Base-by-base conservation (phyloP, 1,140 invertebrate genomes). In the Drosophila kikkawai region DNA sequence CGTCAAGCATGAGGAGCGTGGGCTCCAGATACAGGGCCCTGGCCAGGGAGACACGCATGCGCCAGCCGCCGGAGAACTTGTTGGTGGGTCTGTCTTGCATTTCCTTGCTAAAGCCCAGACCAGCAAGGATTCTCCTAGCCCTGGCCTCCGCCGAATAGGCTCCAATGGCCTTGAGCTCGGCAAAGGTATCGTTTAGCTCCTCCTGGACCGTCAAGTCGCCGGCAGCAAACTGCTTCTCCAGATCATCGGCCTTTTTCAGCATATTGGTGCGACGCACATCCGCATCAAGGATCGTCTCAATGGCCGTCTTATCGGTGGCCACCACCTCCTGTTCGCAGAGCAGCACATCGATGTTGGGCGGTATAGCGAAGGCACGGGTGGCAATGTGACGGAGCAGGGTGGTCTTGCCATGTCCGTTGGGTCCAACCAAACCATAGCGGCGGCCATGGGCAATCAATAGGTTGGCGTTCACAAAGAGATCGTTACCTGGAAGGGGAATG, bases 401-500 rank as follows among this genome's bases (percentile, higher is more conserved):
- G n/a, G 99, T 99, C 94, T 99, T 99, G 13, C 99, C 99, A 94
- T 99, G 98, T 4, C 99, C 99, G 94, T 99, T 99, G 6, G 99
- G 99, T 44, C 99, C 99, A 29, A 99, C 98, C 7, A 99, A 94
- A 91, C 99, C 99, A 93, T 99, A 99, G 88, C 98, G 95, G 68
- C 99, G 95, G 0, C 98, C 98, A 88, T 97, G 95, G 5, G 98
- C 98, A 79, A 99, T 99, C 26, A 98, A 94, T 7, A 99, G 93
- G 93, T 96, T 98, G 1, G 99, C 99, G 94, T 99, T 99, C 12
- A 98, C 96, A 93, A 99, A 99, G 19, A 99, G 93, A 93, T 99
- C 98, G 88, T 99, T 99, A 41, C 99, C 99, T 92, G 34, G 0
- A 34, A 34, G 9, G 12, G 3, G 29, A 8, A 26, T 19, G 11